These are phyloP conservation scores for Arctocebus calabarensis DNA, from an alignment of 2,797 vertebrate species.

Conservation along the genomic window DNA sequence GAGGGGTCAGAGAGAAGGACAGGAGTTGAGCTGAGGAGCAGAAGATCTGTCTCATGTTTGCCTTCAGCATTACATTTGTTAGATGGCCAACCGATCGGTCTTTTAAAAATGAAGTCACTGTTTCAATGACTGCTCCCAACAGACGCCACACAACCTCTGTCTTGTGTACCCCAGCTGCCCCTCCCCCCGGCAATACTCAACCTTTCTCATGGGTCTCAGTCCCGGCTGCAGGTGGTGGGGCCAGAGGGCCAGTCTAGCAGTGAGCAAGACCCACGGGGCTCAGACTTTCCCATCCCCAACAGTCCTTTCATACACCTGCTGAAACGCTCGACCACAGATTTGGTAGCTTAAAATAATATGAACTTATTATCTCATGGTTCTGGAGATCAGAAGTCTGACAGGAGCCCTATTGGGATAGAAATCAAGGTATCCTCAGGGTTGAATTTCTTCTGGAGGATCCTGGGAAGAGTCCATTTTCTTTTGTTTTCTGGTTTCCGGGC, in stretches of 20 bases:
- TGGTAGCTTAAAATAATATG: neutral
- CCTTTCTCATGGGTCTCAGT: neutral
- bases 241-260: neutral
- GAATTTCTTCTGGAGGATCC: neutral
- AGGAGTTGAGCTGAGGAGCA: neutral
- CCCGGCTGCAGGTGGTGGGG: too few relatives aligned
- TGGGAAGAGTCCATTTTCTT: neutral
- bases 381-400: neutral
- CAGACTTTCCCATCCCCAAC: neutral
- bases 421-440: rapidly evolving
- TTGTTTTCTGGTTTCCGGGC: neutral
- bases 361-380: neutral
- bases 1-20: neutral
- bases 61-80: neutral
- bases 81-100: neutral
- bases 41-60: neutral
- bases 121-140: neutral
- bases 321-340: neutral
- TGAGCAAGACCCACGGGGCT: rapidly evolving
- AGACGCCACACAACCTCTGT: neutral
- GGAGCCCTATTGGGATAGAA: neutral
- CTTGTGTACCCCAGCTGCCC: neutral
- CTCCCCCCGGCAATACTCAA: too few relatives aligned
- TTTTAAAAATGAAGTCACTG: neutral
- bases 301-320: neutral